Conservation (phyloP, 2,113 vertebrate species). For the Gymnogyps californianus region DNA sequence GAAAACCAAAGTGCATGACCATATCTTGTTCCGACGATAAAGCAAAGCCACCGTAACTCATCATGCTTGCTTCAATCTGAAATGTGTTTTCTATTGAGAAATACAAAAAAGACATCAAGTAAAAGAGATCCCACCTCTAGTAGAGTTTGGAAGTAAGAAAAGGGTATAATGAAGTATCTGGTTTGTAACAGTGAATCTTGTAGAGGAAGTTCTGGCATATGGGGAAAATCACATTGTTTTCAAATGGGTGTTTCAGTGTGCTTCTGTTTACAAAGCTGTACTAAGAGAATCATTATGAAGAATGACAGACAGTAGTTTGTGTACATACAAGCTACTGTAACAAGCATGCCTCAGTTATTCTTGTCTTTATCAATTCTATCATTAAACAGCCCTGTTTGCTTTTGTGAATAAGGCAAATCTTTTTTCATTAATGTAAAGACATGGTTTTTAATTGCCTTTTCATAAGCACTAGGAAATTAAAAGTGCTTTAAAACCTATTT, state of each 20-base stretch:
- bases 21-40: neutral
- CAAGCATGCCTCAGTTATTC: neutral
- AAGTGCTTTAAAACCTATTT: neutral
- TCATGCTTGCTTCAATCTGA: neutral
- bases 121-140: neutral
- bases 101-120: neutral
- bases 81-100: neutral
- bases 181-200: neutral
- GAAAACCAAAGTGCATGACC: neutral
- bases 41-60: neutral
- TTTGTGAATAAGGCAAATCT: neutral
- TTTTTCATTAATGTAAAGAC: neutral
- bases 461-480: neutral
- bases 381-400: neutral
- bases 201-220: neutral
- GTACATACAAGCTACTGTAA: neutral
- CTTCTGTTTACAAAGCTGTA: neutral
- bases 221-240: neutral
- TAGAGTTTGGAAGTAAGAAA: neutral
- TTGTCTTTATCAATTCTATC: neutral
- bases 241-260: neutral
- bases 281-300: neutral
- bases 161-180: neutral
- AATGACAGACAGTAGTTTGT: neutral
- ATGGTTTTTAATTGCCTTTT: neutral